Conservation (phyloP, 1,140 invertebrate genomes). For the Battus philenor region DNA sequence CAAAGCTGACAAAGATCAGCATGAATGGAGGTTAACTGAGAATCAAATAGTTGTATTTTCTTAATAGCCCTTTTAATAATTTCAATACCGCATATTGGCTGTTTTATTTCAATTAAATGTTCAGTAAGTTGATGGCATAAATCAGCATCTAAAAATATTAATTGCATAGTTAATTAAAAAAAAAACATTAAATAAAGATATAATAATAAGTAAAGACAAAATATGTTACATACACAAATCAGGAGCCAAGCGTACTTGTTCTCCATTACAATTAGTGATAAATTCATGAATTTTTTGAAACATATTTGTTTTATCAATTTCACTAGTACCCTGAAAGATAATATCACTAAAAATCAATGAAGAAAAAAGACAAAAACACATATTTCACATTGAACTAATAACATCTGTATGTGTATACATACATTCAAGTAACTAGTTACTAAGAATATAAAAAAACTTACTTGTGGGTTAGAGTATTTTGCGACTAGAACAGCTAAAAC, state of each 20-base stretch:
- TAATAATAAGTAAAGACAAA: slow-evolving; percentile 4
- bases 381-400: neutral
- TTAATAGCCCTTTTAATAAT: slow-evolving; percentile 89
- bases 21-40: slow-evolving; percentile 95
- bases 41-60: slow-evolving; percentile 91
- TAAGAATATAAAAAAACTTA: slow-evolving; percentile 15
- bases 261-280: slow-evolving; percentile 88
- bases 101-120: slow-evolving; percentile 84
- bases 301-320: slow-evolving; percentile 74
- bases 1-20: slow-evolving; percentile 95
- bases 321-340: slow-evolving; percentile 48
- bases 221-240: slow-evolving; percentile 85
- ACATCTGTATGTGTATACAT: slow-evolving; percentile 3
- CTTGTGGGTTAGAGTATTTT: slow-evolving; percentile 60
- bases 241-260: slow-evolving; percentile 90
- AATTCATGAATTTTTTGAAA: slow-evolving; percentile 88
- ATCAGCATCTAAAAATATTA: slow-evolving; percentile 88
- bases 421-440: neutral
- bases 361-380: too few relatives aligned
- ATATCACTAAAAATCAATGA: neutral
- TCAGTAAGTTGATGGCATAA: slow-evolving; percentile 90
- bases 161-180: too few relatives aligned
- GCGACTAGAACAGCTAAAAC: slow-evolving; percentile 90
- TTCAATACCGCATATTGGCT: slow-evolving; percentile 89
- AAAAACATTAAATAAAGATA: too few relatives aligned